Evolutionary conservation across 1,140 invertebrate genomes (phyloP).

Genomic region (Cheumatopsyche charites): DNA sequence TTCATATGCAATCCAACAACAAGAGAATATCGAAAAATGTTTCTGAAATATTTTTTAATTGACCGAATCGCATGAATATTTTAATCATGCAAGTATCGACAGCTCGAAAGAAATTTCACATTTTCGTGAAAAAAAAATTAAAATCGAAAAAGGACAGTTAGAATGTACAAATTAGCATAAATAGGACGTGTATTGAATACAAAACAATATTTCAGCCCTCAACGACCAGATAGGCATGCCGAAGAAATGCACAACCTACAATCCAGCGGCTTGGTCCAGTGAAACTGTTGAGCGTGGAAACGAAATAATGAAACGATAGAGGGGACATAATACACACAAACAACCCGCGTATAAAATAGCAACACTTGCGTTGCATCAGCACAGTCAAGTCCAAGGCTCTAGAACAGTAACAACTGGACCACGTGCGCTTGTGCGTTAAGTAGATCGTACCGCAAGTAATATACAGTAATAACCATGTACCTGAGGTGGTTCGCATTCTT

Average conservation of each 20-base stretch:
- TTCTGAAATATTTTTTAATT: not conserved
- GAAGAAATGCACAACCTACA: not conserved
- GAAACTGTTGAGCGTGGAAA: conserved; percentile 26
- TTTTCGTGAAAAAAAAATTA: not conserved
- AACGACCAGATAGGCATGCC: not conserved
- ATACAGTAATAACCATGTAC: conserved; percentile 37
- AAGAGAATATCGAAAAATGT: not conserved
- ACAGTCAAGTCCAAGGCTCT: conserved; percentile 45
- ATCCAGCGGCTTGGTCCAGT: conserved; percentile 22
- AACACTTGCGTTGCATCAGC: conserved; percentile 23
- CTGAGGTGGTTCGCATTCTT: conserved; percentile 56
- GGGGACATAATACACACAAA: conserved; percentile 29
- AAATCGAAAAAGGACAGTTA: not conserved
- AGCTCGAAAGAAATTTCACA: too few species aligned
- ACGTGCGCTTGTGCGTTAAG: conserved; percentile 27
- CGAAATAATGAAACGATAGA: conserved; percentile 31
- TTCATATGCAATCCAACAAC: conserved; percentile 11
- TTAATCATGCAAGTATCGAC: too few species aligned
- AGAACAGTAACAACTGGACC: conserved; percentile 41
- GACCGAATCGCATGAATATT: too few species aligned
- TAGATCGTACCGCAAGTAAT: conserved; percentile 14
- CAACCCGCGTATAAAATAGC: conserved; percentile 45
- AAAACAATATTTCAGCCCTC: conserved; percentile 20
- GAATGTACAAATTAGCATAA: not conserved
- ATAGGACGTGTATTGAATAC: conserved; percentile 1